A percentile compares a stretch with the other conserved stretches of the same genome.
Conservation (phyloP, 1,140 invertebrate species). For the Holcopasites calliopsidis region DNA sequence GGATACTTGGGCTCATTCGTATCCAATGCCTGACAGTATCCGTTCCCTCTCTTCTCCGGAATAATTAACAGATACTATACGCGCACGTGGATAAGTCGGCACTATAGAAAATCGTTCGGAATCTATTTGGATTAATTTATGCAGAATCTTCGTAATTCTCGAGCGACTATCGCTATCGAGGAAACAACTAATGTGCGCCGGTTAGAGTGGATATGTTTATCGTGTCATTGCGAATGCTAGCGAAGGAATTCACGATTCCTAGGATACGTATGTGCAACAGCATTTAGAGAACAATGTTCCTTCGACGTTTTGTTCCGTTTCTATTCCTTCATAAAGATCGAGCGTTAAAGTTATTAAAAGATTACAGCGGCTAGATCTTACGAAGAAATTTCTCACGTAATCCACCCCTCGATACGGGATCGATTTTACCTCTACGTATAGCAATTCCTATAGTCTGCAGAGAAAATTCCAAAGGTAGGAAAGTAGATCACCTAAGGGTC, state of each 20-base stretch:
- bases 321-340: neutral
- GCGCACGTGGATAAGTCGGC: neutral
- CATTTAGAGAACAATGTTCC: neutral
- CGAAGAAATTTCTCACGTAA: constrained; percentile 6
- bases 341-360: constrained; percentile 36
- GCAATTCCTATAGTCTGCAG: constrained; percentile 69
- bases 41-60: no score
- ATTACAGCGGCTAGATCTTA: constrained; percentile 23
- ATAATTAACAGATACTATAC: neutral
- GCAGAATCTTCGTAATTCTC: no score
- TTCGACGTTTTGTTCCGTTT: neutral
- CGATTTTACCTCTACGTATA: constrained; percentile 40
- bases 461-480: constrained; percentile 49
- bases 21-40: constrained; percentile 23
- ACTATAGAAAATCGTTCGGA: neutral
- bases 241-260: constrained; percentile 2
- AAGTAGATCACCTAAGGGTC: neutral
- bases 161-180: neutral
- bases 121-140: no score
- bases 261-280: neutral
- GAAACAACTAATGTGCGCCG: neutral
- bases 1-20: constrained; percentile 54
- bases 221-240: neutral
- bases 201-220: constrained; percentile 44
- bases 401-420: neutral